A percentile compares a stretch with the other conserved stretches of the same genome.
These are phyloP conservation scores for Drosophila sp. DNA, from an alignment of 1,140 invertebrate genomes.

Conservation along the genomic window DNA sequence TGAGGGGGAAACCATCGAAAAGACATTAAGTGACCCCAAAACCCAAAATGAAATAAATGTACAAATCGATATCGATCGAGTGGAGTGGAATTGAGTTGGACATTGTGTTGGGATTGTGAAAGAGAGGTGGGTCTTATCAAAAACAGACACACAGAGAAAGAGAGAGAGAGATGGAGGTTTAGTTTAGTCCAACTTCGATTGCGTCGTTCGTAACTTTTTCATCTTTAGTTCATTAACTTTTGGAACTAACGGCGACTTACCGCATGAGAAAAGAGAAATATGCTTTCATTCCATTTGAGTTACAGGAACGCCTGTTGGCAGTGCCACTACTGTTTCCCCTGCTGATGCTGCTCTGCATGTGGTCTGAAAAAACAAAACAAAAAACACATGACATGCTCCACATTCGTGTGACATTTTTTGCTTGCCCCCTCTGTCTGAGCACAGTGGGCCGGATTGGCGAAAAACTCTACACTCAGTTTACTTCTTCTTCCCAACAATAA, in stretches of 20 bases:
- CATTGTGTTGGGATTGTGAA: background rate
- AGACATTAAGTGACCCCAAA: slow-evolving; percentile 73
- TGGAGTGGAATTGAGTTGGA: slow-evolving; percentile 12
- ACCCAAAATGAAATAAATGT: slow-evolving; percentile 66
- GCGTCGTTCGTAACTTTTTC: background rate
- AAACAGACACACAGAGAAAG: background rate
- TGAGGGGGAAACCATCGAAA: slow-evolving; percentile 34
- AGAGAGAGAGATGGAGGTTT: background rate
- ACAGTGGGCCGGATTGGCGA: too few relatives aligned
- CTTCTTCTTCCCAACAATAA: too few relatives aligned
- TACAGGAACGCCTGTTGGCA: background rate
- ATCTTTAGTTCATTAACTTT: slow-evolving; percentile 20
- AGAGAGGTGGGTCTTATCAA: slow-evolving; percentile 22
- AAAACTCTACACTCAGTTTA: too few relatives aligned
- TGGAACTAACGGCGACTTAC: slow-evolving; percentile 42
- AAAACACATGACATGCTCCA: slow-evolving; percentile 73
- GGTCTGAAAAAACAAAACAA: slow-evolving; percentile 40
- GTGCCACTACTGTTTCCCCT: too few relatives aligned
- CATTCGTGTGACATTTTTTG: slow-evolving; percentile 68
- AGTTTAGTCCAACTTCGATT: too few relatives aligned
- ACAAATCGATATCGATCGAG: slow-evolving; percentile 51
- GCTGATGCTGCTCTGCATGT: slow-evolving; percentile 50
- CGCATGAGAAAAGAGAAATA: slow-evolving; percentile 28
- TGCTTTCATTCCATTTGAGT: background rate
- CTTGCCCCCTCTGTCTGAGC: too few relatives aligned